Percentiles rank a stretch among this genome's conserved stretches.
These are phyloP conservation scores for Eudorcas thomsonii DNA, from an alignment of 2,113 vertebrate genomes.

Conservation along the genomic window DNA sequence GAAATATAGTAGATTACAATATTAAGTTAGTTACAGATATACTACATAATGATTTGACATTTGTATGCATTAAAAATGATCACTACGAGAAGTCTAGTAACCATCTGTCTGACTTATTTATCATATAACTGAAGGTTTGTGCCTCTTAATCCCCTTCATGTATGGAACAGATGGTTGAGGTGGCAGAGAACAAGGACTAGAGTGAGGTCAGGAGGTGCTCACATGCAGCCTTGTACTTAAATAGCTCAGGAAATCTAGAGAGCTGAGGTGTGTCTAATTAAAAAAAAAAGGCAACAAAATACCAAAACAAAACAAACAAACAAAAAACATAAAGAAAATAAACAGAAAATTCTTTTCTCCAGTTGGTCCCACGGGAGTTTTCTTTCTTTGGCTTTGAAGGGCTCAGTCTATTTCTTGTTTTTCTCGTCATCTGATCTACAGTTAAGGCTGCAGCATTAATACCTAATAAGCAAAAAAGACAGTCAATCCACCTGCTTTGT, in stretches of 20 bases:
- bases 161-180: not conserved
- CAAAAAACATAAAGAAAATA: not conserved
- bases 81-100: not conserved
- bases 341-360: not conserved
- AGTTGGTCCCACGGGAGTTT: not conserved
- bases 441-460: not conserved
- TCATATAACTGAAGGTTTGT: not conserved
- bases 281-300: not conserved
- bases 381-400: constrained; percentile 27
- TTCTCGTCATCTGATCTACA: not conserved
- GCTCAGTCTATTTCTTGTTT: not conserved
- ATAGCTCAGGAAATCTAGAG: not conserved
- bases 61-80: not conserved
- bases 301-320: not conserved
- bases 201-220: not conserved
- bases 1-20: not conserved
- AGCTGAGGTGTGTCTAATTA: not conserved
- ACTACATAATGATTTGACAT: not conserved
- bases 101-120: not conserved
- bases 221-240: not conserved
- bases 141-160: not conserved
- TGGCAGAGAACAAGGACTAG: not conserved
- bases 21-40: not conserved
- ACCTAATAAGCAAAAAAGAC: constrained; percentile 20
- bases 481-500: not conserved